Percentiles rank a stretch among this genome's conserved stretches.
Conservation (phyloP, 2,113 vertebrate genomes). For the Irena cyanogastra region DNA sequence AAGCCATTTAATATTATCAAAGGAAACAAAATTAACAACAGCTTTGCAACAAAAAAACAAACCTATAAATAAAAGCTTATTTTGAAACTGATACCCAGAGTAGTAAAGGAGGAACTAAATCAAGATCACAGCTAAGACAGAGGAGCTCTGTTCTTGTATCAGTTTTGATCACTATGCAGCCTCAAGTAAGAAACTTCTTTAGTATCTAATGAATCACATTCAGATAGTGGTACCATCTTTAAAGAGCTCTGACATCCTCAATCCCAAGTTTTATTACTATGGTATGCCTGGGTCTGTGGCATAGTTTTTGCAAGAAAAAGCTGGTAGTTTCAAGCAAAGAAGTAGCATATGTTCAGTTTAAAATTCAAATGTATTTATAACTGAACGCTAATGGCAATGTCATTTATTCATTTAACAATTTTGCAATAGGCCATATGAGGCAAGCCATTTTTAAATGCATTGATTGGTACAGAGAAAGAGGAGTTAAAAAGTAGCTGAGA, state of each 20-base stretch:
- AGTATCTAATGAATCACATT: constrained; percentile 10
- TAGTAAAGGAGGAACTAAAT: background rate
- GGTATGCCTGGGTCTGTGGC: background rate
- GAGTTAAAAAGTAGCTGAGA: background rate
- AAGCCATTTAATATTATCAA: background rate
- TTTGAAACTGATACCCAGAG: background rate
- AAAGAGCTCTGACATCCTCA: background rate
- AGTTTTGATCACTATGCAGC: background rate
- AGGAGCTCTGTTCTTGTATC: background rate
- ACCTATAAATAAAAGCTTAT: constrained; percentile 13
- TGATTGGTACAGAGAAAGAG: background rate
- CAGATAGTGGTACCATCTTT: background rate
- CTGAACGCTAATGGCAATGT: background rate
- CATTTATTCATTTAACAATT: constrained; percentile 28
- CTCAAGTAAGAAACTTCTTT: background rate
- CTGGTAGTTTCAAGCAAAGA: background rate
- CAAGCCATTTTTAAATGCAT: background rate
- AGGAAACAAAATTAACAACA: background rate
- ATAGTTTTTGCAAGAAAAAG: background rate
- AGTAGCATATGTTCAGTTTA: background rate
- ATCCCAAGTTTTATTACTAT: background rate
- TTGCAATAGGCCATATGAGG: background rate
- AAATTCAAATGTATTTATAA: constrained; percentile 49
- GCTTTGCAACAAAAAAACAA: background rate
- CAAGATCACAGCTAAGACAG: background rate